phyloP scores from a whole-genome alignment of 2,888 invertebrate genomes.

The Rhodophaea formosa region DNA sequence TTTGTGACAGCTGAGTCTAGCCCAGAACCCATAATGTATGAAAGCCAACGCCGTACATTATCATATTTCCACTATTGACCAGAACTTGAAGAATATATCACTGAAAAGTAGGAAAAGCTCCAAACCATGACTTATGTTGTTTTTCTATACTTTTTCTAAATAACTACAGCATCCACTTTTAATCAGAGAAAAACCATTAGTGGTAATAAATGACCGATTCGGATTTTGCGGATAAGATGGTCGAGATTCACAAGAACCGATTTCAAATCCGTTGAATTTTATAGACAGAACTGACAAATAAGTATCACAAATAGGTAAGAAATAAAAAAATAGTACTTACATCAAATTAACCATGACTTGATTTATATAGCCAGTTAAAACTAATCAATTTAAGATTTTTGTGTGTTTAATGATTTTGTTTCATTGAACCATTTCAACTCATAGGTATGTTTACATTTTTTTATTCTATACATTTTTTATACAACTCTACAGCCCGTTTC shows the following conservation, averaged over 20 bases:
- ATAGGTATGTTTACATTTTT: no score
- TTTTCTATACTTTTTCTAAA: slow-evolving; percentile 12
- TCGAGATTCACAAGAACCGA: slow-evolving; percentile 1
- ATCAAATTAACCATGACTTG: no score
- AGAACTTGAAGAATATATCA: slow-evolving; percentile 12
- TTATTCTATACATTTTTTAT: no score
- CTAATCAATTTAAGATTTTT: no score
- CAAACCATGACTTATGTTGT: slow-evolving; percentile 10
- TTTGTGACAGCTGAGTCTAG: neutral
- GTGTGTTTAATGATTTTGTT: no score
- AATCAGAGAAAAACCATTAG: slow-evolving; percentile 17
- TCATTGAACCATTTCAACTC: no score
- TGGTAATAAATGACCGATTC: slow-evolving; percentile 7
- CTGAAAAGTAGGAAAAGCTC: neutral
- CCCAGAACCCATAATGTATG: neutral
- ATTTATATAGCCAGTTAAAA: no score
- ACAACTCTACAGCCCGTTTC: no score
- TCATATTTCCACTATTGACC: neutral
- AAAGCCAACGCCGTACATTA: slow-evolving; percentile 1
- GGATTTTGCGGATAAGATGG: slow-evolving; percentile 1
- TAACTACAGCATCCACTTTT: slow-evolving; percentile 14
- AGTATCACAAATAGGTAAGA: no score
- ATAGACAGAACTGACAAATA: slow-evolving; percentile 9
- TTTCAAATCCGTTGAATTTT: neutral
- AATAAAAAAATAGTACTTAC: no score